phyloP scores from a whole-genome alignment of 1,140 invertebrate genomes.

The Homalodisca vitripennis region DNA sequence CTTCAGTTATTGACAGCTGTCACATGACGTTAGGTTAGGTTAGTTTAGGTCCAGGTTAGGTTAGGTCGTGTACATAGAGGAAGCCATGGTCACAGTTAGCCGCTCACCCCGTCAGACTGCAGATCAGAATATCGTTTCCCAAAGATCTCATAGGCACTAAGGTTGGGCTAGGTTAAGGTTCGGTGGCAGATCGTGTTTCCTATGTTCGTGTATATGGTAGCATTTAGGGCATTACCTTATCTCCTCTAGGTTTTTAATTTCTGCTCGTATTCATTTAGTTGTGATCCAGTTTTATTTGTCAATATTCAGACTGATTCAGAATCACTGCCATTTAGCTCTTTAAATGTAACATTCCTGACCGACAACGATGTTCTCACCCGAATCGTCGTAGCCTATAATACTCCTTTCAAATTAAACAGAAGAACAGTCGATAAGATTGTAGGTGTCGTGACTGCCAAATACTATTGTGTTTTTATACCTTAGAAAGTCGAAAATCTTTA shows the following conservation, averaged over 20 bases:
- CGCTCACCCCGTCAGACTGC: slow-evolving; percentile 23
- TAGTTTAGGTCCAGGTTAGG: slow-evolving; percentile 11
- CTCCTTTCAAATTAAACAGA: too few relatives aligned
- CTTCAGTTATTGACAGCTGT: too few relatives aligned
- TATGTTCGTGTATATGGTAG: slow-evolving; percentile 5
- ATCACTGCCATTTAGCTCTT: slow-evolving; percentile 17
- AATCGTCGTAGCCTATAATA: too few relatives aligned
- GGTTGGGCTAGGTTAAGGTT: slow-evolving; percentile 27
- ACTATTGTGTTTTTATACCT: too few relatives aligned
- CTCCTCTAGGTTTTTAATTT: not conserved
- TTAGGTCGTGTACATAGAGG: not conserved
- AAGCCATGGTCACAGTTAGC: slow-evolving; percentile 24
- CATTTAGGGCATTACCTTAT: slow-evolving; percentile 18
- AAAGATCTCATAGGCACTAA: slow-evolving; percentile 29
- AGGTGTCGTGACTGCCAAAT: too few relatives aligned
- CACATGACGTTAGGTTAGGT: too few relatives aligned
- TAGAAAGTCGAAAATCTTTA: too few relatives aligned
- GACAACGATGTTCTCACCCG: too few relatives aligned
- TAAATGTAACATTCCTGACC: slow-evolving; percentile 11
- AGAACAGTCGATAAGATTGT: too few relatives aligned
- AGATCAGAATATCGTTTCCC: slow-evolving; percentile 1
- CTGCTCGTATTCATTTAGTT: not conserved
- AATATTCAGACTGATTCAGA: slow-evolving; percentile 21
- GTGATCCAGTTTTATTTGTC: not conserved
- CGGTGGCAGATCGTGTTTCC: slow-evolving; percentile 25